Evolutionary conservation across 1,140 invertebrate species (phyloP), one percentile per base, ranked within the genome.

Genomic region (Maniola jurtina): DNA sequence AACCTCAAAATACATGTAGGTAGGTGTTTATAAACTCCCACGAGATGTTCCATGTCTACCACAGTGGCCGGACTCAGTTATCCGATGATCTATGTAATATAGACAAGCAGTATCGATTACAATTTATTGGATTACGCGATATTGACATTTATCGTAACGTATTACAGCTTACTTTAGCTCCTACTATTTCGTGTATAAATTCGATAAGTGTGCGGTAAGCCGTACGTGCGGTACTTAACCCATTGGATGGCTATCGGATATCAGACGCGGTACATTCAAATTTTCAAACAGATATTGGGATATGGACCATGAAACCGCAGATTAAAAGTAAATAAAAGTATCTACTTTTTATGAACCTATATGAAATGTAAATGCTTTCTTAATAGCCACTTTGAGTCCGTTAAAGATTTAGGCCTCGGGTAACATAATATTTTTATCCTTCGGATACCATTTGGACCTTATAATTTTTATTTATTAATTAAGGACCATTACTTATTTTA

Each of bases 21-120:
- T 73, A 77, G 72, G 72, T 71, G 72, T 74, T 70, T 77, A 69
- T 74, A 74, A 79, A 80, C 72, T 81, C 80, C 81, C 84, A 87
- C 82, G 79, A 79, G 76, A 68, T 75, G 70, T 68, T 68, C 68
- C 64, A 67, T 66, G 73, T 76, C 80, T 80, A 84, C 86, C 80
- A 80, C 81, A 84, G 81, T 83, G 81, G 83, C 82, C 70, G 61
- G 58, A 64, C 61, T 71, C 74, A 66, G 77, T 81, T 83, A 89
- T 80, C 74, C 75, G 75, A 76, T 75, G 73, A 86, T 81, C 83
- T 77, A 75, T 73, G 61, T 81, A 74, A 66, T 57, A 47, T 66
- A 71, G 67, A 67, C 64, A 57, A 38, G 60, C 36, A 55, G 42
- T 61, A 64, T 71, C 64, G 64, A 71, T 71, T 71, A 66, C 64